Evolutionary conservation across 2,113 vertebrate species (phyloP).

Genomic region (Cinclus cinclus): DNA sequence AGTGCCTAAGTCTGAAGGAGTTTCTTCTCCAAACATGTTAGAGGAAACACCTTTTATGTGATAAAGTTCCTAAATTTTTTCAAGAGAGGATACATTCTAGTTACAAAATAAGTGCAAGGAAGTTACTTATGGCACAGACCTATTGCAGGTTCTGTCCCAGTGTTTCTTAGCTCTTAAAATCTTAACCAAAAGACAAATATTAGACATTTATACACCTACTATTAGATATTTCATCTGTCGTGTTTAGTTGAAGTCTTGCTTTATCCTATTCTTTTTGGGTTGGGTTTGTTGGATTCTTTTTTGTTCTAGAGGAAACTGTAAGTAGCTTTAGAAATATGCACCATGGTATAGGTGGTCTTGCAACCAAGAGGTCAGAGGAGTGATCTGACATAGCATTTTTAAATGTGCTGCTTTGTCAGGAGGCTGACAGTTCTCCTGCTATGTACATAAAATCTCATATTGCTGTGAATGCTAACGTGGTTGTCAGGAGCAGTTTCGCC

Average conservation of each 20-base stretch:
- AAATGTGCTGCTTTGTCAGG: conserved; percentile 57
- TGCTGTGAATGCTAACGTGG: conserved; percentile 70
- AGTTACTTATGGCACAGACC: not conserved
- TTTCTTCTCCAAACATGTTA: not conserved
- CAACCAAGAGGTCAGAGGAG: conserved; percentile 61
- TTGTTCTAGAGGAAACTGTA: not conserved
- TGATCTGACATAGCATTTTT: conserved; percentile 65
- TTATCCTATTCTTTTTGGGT: not conserved
- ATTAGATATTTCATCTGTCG: not conserved
- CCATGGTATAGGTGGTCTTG: conserved; percentile 45
- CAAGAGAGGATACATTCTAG: not conserved
- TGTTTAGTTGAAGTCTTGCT: not conserved
- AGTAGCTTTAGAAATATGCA: not conserved
- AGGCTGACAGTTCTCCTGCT: conserved; percentile 56
- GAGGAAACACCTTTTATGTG: not conserved
- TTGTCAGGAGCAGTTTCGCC: conserved; percentile 75
- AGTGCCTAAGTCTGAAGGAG: not conserved
- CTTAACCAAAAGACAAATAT: not conserved
- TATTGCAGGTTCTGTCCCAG: not conserved
- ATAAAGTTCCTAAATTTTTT: not conserved
- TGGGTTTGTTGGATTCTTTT: not conserved
- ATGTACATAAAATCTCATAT: conserved; percentile 68
- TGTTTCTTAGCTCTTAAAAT: not conserved
- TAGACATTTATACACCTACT: not conserved
- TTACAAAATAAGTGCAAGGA: not conserved